A percentile compares a stretch with the other conserved stretches of the same genome.
These are phyloP conservation scores for Netelia inedita DNA, from an alignment of 2,888 invertebrate genomes.

Conservation along the genomic window DNA sequence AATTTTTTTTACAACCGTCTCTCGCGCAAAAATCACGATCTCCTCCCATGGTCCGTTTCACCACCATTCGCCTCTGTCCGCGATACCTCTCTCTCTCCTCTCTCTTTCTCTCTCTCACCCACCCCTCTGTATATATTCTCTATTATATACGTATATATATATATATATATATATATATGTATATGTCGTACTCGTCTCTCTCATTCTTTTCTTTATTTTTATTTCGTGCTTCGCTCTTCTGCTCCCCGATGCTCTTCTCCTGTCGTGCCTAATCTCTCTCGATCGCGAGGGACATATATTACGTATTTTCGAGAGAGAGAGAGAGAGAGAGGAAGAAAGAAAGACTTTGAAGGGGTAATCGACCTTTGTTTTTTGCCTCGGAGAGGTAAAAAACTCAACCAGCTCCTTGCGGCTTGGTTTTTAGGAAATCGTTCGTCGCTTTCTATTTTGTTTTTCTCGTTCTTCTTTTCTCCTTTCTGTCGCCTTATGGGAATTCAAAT, in stretches of 20 bases:
- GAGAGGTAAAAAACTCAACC: background rate
- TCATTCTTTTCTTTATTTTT: conserved; percentile 55
- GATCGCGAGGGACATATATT: conserved; percentile 45
- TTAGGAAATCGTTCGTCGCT: too few relatives aligned
- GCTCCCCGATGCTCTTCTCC: conserved; percentile 28
- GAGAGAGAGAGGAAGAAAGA: background rate
- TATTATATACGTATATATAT: conserved; percentile 28
- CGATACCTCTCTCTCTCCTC: background rate
- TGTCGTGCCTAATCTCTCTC: conserved; percentile 47
- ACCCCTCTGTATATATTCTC: conserved; percentile 25
- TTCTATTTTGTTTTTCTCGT: too few relatives aligned
- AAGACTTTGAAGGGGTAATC: conserved; percentile 47
- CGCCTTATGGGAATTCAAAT: background rate
- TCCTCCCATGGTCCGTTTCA: conserved; percentile 23
- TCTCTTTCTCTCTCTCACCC: background rate
- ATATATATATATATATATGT: background rate
- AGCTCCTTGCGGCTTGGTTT: too few relatives aligned
- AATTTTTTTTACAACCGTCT: conserved; percentile 61
- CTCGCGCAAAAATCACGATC: conserved; percentile 57
- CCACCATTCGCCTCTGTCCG: conserved; percentile 30
- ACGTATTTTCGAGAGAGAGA: conserved; percentile 30
- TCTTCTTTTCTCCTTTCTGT: background rate
- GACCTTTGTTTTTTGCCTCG: conserved; percentile 37
- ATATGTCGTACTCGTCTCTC: conserved; percentile 13
- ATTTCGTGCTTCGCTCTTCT: conserved; percentile 33